Evolutionary conservation across 1,140 invertebrate species (phyloP).

Genomic region (Phthorimaea operculella): DNA sequence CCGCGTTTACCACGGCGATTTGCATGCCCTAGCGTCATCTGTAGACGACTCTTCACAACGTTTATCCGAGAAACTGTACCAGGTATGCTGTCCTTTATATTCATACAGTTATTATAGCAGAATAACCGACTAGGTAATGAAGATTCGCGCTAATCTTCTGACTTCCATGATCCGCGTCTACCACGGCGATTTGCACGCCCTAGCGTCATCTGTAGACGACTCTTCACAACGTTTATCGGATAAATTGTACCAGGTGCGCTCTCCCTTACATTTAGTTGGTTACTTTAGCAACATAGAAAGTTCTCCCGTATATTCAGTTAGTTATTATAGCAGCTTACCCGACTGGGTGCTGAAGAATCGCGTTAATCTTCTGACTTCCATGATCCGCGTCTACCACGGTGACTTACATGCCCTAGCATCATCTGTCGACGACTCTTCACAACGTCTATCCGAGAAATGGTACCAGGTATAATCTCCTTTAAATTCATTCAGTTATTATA

Average conservation of each 20-base stretch:
- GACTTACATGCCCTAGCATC: conserved; percentile 76
- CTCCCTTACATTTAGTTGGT: too few relatives aligned
- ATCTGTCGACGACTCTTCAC: conserved; percentile 71
- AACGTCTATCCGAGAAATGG: conserved; percentile 78
- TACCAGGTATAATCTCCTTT: too few relatives aligned
- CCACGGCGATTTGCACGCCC: conserved; percentile 79
- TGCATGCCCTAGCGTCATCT: conserved; percentile 73
- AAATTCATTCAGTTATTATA: too few relatives aligned
- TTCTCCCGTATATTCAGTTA: too few relatives aligned
- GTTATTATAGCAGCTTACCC: too few relatives aligned
- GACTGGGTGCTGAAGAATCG: conserved; percentile 81
- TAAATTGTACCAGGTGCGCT: conserved; percentile 77
- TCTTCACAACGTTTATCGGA: conserved; percentile 75
- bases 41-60: conserved; percentile 72
- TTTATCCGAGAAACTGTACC: conserved; percentile 80
- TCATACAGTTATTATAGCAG: too few relatives aligned
- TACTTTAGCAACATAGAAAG: too few relatives aligned
- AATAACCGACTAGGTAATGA: conserved; percentile 80
- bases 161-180: conserved; percentile 80
- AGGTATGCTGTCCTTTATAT: too few relatives aligned
- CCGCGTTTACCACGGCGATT: conserved; percentile 82
- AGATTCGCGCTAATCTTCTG: conserved; percentile 78
- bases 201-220: conserved; percentile 72
- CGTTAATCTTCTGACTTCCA: conserved; percentile 75
- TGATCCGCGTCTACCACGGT: conserved; percentile 82